Base-by-base conservation (phyloP, 1,140 invertebrate species). In the Triops longicaudatus region DNA sequence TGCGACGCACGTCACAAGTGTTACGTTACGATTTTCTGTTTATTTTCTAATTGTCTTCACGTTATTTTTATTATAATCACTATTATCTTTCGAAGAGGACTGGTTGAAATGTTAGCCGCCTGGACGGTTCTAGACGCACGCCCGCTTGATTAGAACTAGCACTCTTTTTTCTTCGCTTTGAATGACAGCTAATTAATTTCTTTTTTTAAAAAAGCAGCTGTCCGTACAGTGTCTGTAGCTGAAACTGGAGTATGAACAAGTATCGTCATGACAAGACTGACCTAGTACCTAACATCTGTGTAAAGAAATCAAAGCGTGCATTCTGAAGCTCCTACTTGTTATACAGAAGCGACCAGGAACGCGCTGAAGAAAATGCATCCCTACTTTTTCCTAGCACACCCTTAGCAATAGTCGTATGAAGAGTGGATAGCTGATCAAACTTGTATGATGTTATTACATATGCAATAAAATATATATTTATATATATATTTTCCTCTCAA, bases 241-340 rank as follows among this genome's bases (percentile, higher is more conserved):
- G 50, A 63, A 63, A n/a, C 50, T 63, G 50, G 50, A 63, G 50
- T 63, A 63, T 63, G 31, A 63, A 6, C 50, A 22, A 63, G 50
- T 63, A 63, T 63, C 50, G 22, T 22, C 22, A 7, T 17, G 50
- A 17, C 17, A 63, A 63, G 22, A 63, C 50, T 22, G 50, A 63
- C 17, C 22, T 22, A 63, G 22, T 14, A 10, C 5, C 50, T 2
- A n/a, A 10, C 50, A 63, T 63, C 50, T 63, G 50, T 63, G 50
- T 63, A 63, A n/a, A 63, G 5, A 14, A 17, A 63, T 63, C 50
- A 63, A 63, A 22, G 14, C 50, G 50, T 22, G 5, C 14, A 63
- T 63, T 10, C 1, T 37, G 31, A 37, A 37, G 31, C 31, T 37
- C 31, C 31, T 37, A 37, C 31, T 37, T 37, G 31, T 37, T 37